A percentile compares a stretch with the other conserved stretches of the same genome.
Evolutionary conservation across 2,888 invertebrate species (phyloP).

Genomic region (Dicyrtoma fusca): DNA sequence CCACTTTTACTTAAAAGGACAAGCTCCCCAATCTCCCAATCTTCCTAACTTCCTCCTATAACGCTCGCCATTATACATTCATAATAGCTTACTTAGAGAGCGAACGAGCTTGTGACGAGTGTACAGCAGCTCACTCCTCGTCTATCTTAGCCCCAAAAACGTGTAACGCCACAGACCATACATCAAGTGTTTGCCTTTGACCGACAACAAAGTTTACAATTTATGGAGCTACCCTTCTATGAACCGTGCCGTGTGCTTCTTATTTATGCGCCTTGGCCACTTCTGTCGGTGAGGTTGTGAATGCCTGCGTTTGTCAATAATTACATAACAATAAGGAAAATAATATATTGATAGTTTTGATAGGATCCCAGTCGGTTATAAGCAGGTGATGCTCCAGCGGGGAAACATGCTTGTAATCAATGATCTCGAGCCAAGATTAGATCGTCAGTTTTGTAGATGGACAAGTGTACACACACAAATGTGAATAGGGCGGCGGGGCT

Average conservation of each 20-base stretch:
- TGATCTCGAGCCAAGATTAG: constrained; percentile 23
- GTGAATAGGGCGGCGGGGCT: not conserved
- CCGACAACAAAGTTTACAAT: no score
- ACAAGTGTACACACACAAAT: constrained; percentile 17
- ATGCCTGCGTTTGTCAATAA: constrained; percentile 30
- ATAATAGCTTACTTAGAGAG: not conserved
- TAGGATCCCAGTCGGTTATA: not conserved
- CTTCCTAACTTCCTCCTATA: not conserved
- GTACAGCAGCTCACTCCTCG: no score
- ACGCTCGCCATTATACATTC: no score
- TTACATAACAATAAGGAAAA: constrained; percentile 7
- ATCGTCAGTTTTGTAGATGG: constrained; percentile 17
- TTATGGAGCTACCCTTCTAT: no score
- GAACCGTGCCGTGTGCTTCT: no score
- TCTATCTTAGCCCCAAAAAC: no score
- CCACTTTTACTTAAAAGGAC: no score
- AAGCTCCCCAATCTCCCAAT: not conserved
- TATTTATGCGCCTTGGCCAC: no score
- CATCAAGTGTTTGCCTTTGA: no score
- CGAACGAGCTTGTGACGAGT: no score
- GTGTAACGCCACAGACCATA: no score
- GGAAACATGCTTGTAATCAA: constrained; percentile 32
- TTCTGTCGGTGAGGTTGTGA: no score
- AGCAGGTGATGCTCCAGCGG: constrained; percentile 25
- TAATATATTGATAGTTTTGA: constrained; percentile 20